phyloP scores from a whole-genome alignment of 2,888 invertebrate genomes.

The Cataglyphis altisquamis region DNA sequence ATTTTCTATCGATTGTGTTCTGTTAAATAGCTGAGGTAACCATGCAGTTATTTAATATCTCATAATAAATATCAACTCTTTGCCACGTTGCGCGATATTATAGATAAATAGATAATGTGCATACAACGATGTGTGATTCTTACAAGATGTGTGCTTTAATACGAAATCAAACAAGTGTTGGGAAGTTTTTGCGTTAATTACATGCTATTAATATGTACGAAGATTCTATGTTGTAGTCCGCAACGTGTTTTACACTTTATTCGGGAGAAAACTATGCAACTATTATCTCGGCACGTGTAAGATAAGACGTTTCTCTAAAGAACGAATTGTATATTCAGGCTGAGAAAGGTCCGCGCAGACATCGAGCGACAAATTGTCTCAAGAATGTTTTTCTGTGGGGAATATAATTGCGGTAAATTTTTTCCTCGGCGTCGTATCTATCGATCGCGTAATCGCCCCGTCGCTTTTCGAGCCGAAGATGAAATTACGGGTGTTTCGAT shows the following conservation, averaged over 20 bases:
- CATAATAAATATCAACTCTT: too few relatives aligned
- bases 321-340: not conserved
- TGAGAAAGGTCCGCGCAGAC: not conserved
- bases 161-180: too few relatives aligned
- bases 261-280: not conserved
- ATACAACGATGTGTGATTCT: too few relatives aligned
- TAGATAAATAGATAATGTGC: too few relatives aligned
- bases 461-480: not conserved
- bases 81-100: too few relatives aligned
- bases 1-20: not conserved
- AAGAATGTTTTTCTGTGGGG: not conserved
- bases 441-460: not conserved
- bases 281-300: too few relatives aligned
- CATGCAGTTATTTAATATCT: too few relatives aligned
- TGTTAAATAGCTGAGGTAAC: too few relatives aligned
- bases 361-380: not conserved
- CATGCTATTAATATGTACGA: not conserved
- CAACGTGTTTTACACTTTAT: not conserved
- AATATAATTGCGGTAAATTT: not conserved
- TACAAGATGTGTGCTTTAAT: too few relatives aligned
- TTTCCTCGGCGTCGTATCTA: not conserved
- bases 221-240: not conserved
- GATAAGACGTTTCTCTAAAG: not conserved
- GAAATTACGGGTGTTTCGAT: not conserved
- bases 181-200: not conserved